Conservation (phyloP, 1,140 invertebrate species). For the Forficula auricularia region DNA sequence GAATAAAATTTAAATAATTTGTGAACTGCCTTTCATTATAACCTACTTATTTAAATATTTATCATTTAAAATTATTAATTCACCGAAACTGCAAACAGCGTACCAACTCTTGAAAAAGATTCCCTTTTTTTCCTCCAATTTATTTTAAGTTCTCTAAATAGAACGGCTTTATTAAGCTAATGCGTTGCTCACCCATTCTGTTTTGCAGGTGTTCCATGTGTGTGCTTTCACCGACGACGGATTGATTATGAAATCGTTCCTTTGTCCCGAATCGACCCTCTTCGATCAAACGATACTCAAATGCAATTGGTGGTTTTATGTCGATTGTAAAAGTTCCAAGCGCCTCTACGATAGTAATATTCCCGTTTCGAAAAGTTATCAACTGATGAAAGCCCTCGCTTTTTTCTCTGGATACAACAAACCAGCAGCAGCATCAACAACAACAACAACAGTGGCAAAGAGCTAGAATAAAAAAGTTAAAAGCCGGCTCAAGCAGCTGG, state of each 20-base stretch:
- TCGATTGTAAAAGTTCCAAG: conserved; percentile 64
- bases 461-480: background rate
- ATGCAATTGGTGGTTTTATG: conserved; percentile 85
- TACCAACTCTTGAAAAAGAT: no score
- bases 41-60: no score
- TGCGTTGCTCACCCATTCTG: no score
- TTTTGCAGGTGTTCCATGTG: conserved; percentile 66
- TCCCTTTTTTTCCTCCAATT: no score
- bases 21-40: no score
- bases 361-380: conserved; percentile 76
- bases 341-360: conserved; percentile 72
- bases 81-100: no score
- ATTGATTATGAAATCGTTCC: conserved; percentile 71
- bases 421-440: conserved; percentile 11
- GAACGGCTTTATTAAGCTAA: no score
- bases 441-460: background rate
- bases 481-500: no score
- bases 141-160: no score
- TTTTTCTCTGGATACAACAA: conserved; percentile 71
- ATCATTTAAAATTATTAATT: no score
- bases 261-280: conserved; percentile 72
- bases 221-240: conserved; percentile 77
- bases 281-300: conserved; percentile 78
- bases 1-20: no score
- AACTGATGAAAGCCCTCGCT: conserved; percentile 72